Evolutionary conservation across 2,113 vertebrate species (phyloP).

Genomic region (Falco punctatus): DNA sequence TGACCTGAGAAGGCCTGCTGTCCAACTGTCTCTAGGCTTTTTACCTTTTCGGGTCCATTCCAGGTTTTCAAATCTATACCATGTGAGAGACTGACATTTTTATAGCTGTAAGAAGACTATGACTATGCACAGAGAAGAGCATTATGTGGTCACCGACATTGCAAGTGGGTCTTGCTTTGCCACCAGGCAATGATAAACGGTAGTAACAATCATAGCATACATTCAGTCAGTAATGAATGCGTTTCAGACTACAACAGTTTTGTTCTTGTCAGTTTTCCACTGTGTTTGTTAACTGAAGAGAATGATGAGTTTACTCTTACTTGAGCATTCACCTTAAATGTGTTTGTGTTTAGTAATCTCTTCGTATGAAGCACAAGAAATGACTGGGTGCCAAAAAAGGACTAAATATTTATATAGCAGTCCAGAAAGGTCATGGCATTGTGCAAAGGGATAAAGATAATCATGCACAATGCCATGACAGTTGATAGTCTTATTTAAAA

Average conservation of each 20-base stretch:
- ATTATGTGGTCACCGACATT: background rate
- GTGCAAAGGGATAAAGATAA: background rate
- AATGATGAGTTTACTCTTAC: constrained; percentile 26
- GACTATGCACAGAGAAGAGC: background rate
- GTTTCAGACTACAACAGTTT: background rate
- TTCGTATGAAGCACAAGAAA: constrained; percentile 41
- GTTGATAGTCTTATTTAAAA: background rate
- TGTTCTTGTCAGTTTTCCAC: background rate
- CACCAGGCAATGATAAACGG: background rate
- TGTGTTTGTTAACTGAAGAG: constrained; percentile 22
- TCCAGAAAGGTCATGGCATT: background rate
- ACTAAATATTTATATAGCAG: constrained; percentile 37
- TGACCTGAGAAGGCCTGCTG: background rate
- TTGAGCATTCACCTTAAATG: background rate
- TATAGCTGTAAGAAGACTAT: background rate
- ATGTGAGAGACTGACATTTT: background rate
- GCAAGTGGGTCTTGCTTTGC: background rate
- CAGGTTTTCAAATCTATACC: background rate
- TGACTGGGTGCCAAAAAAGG: background rate
- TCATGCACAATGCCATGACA: background rate
- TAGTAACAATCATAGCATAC: background rate
- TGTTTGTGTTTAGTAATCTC: constrained; percentile 7
- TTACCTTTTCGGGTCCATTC: background rate
- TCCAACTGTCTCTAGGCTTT: background rate
- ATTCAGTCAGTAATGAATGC: background rate